Conservation (phyloP, 2,888 invertebrate genomes). For the Lasioglossum marginatum region DNA sequence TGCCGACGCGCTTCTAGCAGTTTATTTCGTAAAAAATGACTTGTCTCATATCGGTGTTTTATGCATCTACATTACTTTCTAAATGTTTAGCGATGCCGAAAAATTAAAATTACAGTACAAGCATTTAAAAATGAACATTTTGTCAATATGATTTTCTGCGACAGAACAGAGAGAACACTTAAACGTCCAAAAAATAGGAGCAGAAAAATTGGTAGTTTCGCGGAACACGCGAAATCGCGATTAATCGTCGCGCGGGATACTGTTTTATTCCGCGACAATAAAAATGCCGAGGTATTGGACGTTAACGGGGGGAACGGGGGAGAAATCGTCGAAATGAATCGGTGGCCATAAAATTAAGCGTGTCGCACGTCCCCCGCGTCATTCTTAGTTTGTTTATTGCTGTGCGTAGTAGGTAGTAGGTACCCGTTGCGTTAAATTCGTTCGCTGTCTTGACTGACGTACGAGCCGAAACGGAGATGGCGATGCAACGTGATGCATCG, state of each 20-base stretch:
- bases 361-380: conserved; percentile 5
- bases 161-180: neutral
- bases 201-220: neutral
- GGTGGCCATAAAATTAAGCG: conserved; percentile 36
- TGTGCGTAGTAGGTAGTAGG: conserved; percentile 16
- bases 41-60: too few species aligned
- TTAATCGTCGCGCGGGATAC: conserved; percentile 14
- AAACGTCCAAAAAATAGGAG: neutral
- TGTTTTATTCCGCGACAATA: neutral
- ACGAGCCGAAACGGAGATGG: conserved; percentile 35
- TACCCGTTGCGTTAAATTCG: conserved; percentile 49
- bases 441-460: conserved; percentile 41
- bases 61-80: too few species aligned
- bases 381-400: conserved; percentile 54
- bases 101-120: too few species aligned
- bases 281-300: neutral
- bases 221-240: conserved; percentile 8
- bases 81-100: too few species aligned
- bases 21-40: neutral
- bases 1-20: conserved; percentile 3
- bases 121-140: too few species aligned
- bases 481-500: conserved; percentile 29
- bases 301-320: neutral
- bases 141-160: neutral
- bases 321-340: conserved; percentile 40